Conservation (phyloP, 2,797 vertebrate species). For the Leptoclinus maculatus region DNA sequence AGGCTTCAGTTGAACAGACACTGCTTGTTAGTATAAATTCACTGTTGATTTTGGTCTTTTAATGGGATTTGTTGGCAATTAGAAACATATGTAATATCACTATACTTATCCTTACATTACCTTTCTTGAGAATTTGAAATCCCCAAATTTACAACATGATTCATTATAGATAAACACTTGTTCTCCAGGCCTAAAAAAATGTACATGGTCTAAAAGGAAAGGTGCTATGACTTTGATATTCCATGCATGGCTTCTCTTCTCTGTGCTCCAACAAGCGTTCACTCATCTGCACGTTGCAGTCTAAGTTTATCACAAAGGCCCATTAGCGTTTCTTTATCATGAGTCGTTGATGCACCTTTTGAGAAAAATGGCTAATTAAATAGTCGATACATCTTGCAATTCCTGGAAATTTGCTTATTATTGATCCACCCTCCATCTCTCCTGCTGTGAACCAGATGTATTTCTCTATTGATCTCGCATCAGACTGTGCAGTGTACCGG, state of each 20-base stretch:
- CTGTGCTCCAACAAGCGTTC: constrained; percentile 16
- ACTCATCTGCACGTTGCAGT: constrained; percentile 40
- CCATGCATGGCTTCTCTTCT: neutral
- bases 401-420: constrained; percentile 87
- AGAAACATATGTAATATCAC: neutral
- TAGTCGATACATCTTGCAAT: constrained; percentile 78
- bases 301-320: constrained; percentile 58
- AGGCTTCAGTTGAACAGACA: neutral
- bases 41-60: neutral
- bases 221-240: constrained; percentile 20
- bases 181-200: neutral
- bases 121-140: neutral
- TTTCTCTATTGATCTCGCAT: constrained; percentile 82
- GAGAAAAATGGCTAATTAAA: constrained; percentile 83
- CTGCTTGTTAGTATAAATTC: neutral
- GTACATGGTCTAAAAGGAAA: neutral
- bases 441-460: constrained; percentile 83
- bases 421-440: constrained; percentile 77
- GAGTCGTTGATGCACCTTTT: constrained; percentile 71
- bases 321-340: constrained; percentile 61
- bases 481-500: constrained; percentile 79
- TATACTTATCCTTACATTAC: neutral
- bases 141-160: neutral
- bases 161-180: neutral
- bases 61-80: neutral